Evolutionary conservation across 1,140 invertebrate genomes (phyloP).

Genomic region (Drosophila persimilis): DNA sequence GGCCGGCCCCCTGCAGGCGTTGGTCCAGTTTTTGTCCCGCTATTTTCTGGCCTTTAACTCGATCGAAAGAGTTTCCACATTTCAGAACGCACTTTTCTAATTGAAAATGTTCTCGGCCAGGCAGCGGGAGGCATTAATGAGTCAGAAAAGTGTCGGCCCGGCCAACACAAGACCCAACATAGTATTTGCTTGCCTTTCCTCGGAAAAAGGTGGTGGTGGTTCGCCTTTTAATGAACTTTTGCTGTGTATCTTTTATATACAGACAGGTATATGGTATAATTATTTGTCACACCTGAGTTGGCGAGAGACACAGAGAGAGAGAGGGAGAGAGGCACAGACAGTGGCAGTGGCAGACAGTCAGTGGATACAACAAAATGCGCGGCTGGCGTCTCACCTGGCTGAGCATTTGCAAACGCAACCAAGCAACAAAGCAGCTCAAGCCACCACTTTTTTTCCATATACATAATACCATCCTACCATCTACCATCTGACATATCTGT

Average conservation of each 20-base stretch:
- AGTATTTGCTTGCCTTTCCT: neutral
- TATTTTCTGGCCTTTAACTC: constrained; percentile 19
- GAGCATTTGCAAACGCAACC: constrained; percentile 66
- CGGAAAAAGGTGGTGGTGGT: constrained; percentile 28
- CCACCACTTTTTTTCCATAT: constrained; percentile 71
- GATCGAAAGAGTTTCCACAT: too few relatives aligned
- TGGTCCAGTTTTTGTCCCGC: constrained; percentile 40
- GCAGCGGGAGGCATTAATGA: constrained; percentile 53
- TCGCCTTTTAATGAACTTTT: constrained; percentile 59
- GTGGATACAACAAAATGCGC: constrained; percentile 44
- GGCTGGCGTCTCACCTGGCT: constrained; percentile 69
- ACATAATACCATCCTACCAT: neutral
- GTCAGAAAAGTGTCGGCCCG: constrained; percentile 71
- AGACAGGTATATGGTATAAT: constrained; percentile 65
- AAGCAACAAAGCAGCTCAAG: constrained; percentile 50
- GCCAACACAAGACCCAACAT: constrained; percentile 17
- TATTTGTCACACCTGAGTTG: constrained; percentile 82
- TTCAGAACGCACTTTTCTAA: constrained; percentile 27
- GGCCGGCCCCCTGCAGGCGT: constrained; percentile 6
- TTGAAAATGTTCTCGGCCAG: constrained; percentile 28
- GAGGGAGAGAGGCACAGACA: neutral
- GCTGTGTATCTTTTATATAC: constrained; percentile 32
- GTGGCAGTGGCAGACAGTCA: neutral
- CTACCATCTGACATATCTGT: constrained; percentile 11
- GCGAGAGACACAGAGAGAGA: constrained; percentile 51